A percentile compares a stretch with the other conserved stretches of the same genome.
Conservation (phyloP, 2,113 vertebrate species). For the Ceyx cyanopectus region DNA sequence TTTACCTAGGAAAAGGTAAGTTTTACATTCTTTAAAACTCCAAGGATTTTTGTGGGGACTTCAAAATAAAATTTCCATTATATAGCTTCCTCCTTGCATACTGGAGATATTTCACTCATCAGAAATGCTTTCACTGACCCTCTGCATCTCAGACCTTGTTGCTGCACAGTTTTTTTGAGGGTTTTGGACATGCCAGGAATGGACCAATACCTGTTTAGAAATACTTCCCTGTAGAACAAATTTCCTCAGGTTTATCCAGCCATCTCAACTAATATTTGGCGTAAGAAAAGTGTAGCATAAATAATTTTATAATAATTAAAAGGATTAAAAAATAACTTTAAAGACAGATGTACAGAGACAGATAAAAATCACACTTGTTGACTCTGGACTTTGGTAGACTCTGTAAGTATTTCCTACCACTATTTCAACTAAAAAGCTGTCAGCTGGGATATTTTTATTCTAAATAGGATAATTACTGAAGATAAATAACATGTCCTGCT, state of each 20-base stretch:
- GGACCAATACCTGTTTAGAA: not conserved
- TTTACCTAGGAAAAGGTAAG: not conserved
- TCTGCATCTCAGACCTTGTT: not conserved
- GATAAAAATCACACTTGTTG: not conserved
- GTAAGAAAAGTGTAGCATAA: not conserved
- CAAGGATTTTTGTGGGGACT: not conserved
- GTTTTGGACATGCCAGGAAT: not conserved
- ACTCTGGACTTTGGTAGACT: not conserved
- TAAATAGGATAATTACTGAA: not conserved
- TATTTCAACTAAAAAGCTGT: not conserved
- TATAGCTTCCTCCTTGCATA: not conserved
- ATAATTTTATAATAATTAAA: not conserved
- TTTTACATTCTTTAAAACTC: not conserved
- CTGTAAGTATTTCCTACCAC: not conserved
- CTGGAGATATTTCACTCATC: not conserved
- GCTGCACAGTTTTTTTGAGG: not conserved
- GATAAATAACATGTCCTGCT: not conserved
- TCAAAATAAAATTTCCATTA: not conserved
- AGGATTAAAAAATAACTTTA: not conserved
- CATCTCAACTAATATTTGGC: not conserved
- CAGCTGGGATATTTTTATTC: not conserved
- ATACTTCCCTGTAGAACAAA: not conserved
- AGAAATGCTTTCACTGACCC: not conserved
- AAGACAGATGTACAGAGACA: not conserved
- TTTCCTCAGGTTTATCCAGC: not conserved